Conservation (phyloP, 1,140 invertebrate species). For the Paracyclopina nana region DNA sequence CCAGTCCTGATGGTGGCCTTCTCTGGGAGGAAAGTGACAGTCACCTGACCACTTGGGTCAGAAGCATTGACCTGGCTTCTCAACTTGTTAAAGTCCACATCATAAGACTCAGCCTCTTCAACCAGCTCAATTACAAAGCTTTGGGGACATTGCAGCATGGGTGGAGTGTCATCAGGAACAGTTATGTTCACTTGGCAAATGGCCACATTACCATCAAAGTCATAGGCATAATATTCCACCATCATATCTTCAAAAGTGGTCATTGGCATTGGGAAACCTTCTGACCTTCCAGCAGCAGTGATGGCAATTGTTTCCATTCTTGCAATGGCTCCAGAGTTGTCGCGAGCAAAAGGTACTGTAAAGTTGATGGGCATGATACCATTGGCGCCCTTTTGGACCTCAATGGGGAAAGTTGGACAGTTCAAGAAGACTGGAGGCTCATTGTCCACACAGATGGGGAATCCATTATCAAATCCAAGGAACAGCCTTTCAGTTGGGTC, state of each 20-base stretch:
- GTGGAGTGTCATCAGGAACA: constrained; percentile 68
- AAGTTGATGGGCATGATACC: constrained; percentile 74
- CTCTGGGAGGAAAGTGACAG: constrained; percentile 58
- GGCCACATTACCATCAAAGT: constrained; percentile 89
- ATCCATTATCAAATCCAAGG: constrained; percentile 78
- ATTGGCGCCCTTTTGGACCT: constrained; percentile 64
- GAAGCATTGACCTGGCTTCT: constrained; percentile 59
- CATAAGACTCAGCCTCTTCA: constrained; percentile 68
- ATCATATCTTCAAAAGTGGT: constrained; percentile 74
- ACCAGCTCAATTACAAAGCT: constrained; percentile 83
- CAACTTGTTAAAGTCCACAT: constrained; percentile 81
- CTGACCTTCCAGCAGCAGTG: constrained; percentile 37
- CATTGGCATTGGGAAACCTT: constrained; percentile 69
- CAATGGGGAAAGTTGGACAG: constrained; percentile 72
- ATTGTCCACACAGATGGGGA: constrained; percentile 83
- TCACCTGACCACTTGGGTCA: constrained; percentile 72
- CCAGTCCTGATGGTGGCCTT: constrained; percentile 65
- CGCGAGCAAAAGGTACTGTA: constrained; percentile 69
- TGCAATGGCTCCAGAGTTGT: constrained; percentile 84
- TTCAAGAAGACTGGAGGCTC: constrained; percentile 90
- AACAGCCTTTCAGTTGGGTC: constrained; percentile 33
- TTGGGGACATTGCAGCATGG: constrained; percentile 77
- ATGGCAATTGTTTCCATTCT: constrained; percentile 47
- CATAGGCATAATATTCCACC: constrained; percentile 84
- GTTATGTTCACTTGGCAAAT: constrained; percentile 91